phyloP scores from a whole-genome alignment of 1,140 invertebrate species.

The Pseudomyrmex cubaensis region DNA sequence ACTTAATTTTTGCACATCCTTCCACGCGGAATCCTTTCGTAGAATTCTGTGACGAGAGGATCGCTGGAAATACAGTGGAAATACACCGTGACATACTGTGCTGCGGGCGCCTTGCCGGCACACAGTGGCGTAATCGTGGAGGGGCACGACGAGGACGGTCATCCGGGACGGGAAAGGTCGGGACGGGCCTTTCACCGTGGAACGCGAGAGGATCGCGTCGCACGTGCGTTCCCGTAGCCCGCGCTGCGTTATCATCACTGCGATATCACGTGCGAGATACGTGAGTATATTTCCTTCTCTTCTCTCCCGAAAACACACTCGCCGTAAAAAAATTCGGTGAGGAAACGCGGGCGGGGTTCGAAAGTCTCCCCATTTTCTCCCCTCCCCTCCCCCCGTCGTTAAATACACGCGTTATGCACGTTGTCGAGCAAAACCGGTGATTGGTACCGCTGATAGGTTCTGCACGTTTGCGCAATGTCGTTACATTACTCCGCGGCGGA shows the following conservation, averaged over 20 bases:
- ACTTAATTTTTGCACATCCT: not conserved
- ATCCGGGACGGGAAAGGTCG: slow-evolving; percentile 28
- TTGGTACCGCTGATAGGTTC: slow-evolving; percentile 2
- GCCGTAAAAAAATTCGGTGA: too few species aligned
- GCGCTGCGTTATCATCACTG: not conserved
- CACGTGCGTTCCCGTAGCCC: not conserved
- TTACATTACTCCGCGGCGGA: not conserved
- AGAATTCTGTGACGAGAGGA: not conserved
- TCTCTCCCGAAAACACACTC: too few species aligned
- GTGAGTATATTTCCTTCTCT: too few species aligned
- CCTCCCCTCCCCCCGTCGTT: not conserved
- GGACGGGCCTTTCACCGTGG: slow-evolving; percentile 25
- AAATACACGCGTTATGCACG: not conserved
- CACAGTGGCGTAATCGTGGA: not conserved
- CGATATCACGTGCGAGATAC: not conserved
- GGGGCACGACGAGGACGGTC: slow-evolving; percentile 6
- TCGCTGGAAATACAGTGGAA: not conserved
- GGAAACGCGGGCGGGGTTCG: not conserved
- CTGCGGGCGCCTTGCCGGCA: not conserved
- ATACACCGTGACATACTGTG: not conserved
- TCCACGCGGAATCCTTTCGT: not conserved
- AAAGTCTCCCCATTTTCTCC: not conserved
- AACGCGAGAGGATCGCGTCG: slow-evolving; percentile 10
- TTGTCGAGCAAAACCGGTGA: not conserved
- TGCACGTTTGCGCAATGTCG: slow-evolving; percentile 24